Percentiles rank a stretch among this genome's conserved stretches.
These are phyloP conservation scores for Falco naumanni DNA, from an alignment of 2,797 vertebrate genomes.

Conservation along the genomic window DNA sequence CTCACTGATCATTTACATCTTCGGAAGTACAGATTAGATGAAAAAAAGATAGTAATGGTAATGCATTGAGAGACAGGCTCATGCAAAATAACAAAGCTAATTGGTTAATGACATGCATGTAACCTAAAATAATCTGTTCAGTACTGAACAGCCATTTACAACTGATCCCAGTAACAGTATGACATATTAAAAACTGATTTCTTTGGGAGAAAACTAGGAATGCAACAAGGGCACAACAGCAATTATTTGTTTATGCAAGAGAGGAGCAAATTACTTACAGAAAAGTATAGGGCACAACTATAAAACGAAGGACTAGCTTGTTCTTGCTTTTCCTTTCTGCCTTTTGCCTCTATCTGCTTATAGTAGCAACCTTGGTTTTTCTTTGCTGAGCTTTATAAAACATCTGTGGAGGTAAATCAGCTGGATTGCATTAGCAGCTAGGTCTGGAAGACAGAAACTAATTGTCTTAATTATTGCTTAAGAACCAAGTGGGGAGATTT, in stretches of 20 bases:
- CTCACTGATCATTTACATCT: background rate
- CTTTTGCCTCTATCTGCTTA: background rate
- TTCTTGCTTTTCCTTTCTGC: background rate
- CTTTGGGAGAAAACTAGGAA: background rate
- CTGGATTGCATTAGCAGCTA: background rate
- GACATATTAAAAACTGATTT: background rate
- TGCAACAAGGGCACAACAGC: background rate
- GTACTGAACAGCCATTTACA: constrained; percentile 50
- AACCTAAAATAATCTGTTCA: constrained; percentile 54
- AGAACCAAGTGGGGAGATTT: background rate
- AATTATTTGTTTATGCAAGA: background rate
- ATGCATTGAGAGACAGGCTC: background rate
- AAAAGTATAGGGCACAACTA: background rate
- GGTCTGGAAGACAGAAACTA: background rate
- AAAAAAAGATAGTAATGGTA: background rate
- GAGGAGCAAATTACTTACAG: background rate
- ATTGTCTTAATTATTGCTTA: constrained; percentile 27
- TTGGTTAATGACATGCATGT: constrained; percentile 52
- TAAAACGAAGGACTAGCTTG: background rate
- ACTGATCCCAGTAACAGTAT: constrained; percentile 39
- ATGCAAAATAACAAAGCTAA: constrained; percentile 4
- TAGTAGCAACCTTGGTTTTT: background rate
- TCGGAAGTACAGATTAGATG: background rate
- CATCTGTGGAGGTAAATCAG: background rate
- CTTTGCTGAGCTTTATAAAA: background rate